Conservation (phyloP, 1,140 invertebrate genomes). For the Drosophila prosaltans region DNA sequence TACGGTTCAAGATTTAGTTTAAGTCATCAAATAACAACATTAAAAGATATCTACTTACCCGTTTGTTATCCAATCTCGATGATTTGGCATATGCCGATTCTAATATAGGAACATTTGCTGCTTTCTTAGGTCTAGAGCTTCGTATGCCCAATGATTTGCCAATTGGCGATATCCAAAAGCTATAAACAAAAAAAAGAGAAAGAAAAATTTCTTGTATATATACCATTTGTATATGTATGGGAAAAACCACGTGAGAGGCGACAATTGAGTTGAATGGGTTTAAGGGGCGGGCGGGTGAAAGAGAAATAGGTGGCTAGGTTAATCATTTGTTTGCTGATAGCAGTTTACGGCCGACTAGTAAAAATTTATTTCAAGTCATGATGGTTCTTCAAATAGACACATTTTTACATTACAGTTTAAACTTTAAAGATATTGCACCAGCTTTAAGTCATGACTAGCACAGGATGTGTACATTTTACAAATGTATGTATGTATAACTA, state of each 20-base stretch:
- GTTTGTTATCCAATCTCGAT: conserved; percentile 89
- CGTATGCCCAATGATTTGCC: conserved; percentile 91
- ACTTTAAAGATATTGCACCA: background rate
- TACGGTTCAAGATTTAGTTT: no score
- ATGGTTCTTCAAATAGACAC: background rate
- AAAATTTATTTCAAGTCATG: background rate
- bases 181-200: conserved; percentile 82
- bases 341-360: background rate
- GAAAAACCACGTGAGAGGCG: background rate
- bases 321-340: background rate
- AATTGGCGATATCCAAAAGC: conserved; percentile 90
- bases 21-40: no score
- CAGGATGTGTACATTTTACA: no score
- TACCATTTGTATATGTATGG: background rate
- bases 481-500: no score
- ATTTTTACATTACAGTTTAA: background rate
- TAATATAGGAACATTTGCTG: conserved; percentile 87
- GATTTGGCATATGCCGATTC: conserved; percentile 88
- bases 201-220: no score
- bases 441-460: no score
- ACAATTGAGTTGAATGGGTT: background rate
- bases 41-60: conserved; percentile 84
- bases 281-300: no score
- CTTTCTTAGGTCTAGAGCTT: conserved; percentile 89
- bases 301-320: background rate